Conservation (phyloP, 1,140 invertebrate species). For the Octopus bimaculoides region DNA sequence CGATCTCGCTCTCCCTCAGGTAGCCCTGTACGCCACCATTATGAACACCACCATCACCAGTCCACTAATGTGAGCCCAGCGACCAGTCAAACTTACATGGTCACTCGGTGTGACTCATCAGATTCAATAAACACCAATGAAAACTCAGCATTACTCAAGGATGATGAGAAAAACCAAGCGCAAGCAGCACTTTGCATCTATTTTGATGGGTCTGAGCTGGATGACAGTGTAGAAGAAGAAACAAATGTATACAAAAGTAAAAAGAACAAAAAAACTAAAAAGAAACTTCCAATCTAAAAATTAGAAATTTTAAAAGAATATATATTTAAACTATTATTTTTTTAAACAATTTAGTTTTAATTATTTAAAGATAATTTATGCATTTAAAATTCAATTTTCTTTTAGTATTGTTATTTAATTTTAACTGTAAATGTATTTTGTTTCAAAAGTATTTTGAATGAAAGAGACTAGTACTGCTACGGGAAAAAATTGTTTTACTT, state of each 20-base stretch:
- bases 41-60: slow-evolving; percentile 22
- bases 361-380: too few relatives aligned
- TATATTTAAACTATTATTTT: too few relatives aligned
- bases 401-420: too few relatives aligned
- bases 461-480: too few relatives aligned
- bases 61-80: slow-evolving; percentile 21
- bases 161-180: slow-evolving; percentile 63
- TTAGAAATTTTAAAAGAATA: too few relatives aligned
- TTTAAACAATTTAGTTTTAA: too few relatives aligned
- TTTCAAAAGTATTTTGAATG: too few relatives aligned
- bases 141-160: slow-evolving; percentile 62
- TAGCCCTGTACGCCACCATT: slow-evolving; percentile 21
- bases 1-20: slow-evolving; percentile 16
- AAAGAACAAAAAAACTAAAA: not conserved
- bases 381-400: too few relatives aligned
- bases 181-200: slow-evolving; percentile 69
- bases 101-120: slow-evolving; percentile 63
- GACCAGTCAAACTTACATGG: slow-evolving; percentile 60
- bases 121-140: slow-evolving; percentile 66
- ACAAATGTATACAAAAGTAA: not conserved
- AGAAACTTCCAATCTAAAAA: too few relatives aligned
- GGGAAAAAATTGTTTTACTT: too few relatives aligned
- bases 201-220: slow-evolving; percentile 69
- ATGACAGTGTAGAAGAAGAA: slow-evolving; percentile 66
- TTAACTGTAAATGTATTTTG: too few relatives aligned